These are phyloP conservation scores for Meandrina meandrites DNA, from an alignment of 92 coral and sea anemone genomes.

Conservation along the genomic window DNA sequence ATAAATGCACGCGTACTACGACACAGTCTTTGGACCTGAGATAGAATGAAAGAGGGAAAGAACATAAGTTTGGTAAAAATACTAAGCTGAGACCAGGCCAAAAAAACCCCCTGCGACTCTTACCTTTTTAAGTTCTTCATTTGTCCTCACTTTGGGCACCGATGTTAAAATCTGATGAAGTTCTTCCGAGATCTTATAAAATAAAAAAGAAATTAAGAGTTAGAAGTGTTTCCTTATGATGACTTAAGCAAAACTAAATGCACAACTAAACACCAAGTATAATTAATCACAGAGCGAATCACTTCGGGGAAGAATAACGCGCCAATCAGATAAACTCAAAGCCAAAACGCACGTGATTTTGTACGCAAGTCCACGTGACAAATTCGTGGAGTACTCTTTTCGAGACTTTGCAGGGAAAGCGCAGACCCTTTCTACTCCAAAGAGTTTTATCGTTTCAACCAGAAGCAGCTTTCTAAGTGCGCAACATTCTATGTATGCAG, in stretches of 20 bases:
- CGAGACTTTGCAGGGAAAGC: background rate
- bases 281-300: too few species aligned
- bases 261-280: too few species aligned
- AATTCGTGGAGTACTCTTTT: background rate
- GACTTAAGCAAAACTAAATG: background rate
- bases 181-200: conserved; percentile 70
- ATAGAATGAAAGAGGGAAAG: background rate
- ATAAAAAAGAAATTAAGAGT: background rate
- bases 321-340: background rate
- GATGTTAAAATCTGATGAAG: conserved; percentile 76
- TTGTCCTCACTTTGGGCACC: conserved; percentile 61
- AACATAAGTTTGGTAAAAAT: background rate
- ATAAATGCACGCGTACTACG: conserved; percentile 85
- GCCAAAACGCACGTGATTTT: background rate
- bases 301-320: background rate
- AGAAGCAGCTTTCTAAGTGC: too few species aligned
- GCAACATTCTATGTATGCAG: background rate
- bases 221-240: background rate
- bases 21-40: conserved; percentile 77
- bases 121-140: conserved; percentile 78
- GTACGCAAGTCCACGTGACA: background rate
- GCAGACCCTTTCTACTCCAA: too few species aligned
- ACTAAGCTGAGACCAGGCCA: background rate
- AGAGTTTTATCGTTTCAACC: too few species aligned
- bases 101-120: background rate